phyloP scores from a whole-genome alignment of 2,888 invertebrate genomes.

The Drosophila affinis region DNA sequence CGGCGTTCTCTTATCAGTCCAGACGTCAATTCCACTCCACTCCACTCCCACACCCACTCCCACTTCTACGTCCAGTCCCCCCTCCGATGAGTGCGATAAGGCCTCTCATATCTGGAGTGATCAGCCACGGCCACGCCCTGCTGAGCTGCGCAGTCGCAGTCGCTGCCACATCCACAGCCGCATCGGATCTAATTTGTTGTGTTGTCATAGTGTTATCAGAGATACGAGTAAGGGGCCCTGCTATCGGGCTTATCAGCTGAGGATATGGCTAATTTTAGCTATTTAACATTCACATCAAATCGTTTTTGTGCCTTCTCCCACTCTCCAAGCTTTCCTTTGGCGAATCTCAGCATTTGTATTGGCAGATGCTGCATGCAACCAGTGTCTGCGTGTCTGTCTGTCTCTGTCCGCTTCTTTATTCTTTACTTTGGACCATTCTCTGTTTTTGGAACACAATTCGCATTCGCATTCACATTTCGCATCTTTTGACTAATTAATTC shows the following conservation, averaged over 20 bases:
- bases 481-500: slow-evolving; percentile 39
- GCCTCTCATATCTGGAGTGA: slow-evolving; percentile 5
- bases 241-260: slow-evolving; percentile 35
- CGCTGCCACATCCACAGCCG: slow-evolving; percentile 4
- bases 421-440: slow-evolving; percentile 29
- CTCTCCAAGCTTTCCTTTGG: slow-evolving; percentile 1
- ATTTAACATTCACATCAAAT: not conserved
- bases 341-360: too few species aligned
- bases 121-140: slow-evolving; percentile 7
- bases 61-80: not conserved
- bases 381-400: not conserved
- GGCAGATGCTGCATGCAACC: too few species aligned
- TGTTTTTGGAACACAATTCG: slow-evolving; percentile 16
- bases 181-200: slow-evolving; percentile 38
- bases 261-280: slow-evolving; percentile 39
- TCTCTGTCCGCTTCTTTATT: not conserved
- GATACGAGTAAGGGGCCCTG: slow-evolving; percentile 9
- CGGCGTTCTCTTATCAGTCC: slow-evolving; percentile 44
- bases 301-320: not conserved
- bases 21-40: slow-evolving; percentile 45
- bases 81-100: slow-evolving; percentile 10
- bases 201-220: slow-evolving; percentile 28
- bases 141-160: slow-evolving; percentile 26
- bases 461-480: slow-evolving; percentile 22
- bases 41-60: slow-evolving; percentile 1